Percentiles rank a stretch among this genome's conserved stretches.
These are phyloP conservation scores for Caenorhabditis parvicauda DNA, from an alignment of 2,888 invertebrate species.

Conservation along the genomic window DNA sequence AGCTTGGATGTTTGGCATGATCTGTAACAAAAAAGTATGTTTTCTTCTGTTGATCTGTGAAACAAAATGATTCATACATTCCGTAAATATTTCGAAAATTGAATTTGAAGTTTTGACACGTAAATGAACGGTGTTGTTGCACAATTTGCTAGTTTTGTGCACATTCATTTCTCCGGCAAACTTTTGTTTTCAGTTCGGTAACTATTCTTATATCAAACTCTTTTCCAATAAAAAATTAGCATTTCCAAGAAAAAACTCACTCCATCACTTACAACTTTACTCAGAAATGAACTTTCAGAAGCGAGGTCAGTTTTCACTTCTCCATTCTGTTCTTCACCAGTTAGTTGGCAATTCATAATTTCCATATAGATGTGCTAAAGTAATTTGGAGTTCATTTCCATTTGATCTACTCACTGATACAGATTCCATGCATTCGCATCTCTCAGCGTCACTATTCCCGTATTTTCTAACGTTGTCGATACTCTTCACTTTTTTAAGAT, in stretches of 20 bases:
- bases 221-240: too few species aligned
- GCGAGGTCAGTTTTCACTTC: conserved; percentile 10
- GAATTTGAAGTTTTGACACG: too few species aligned
- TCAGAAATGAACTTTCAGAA: conserved; percentile 48
- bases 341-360: conserved; percentile 9
- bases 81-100: neutral
- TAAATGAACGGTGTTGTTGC: too few species aligned
- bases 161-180: too few species aligned
- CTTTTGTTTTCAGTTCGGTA: too few species aligned
- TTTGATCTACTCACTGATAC: conserved; percentile 11
- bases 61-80: neutral
- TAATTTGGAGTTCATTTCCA: too few species aligned
- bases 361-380: conserved; percentile 25
- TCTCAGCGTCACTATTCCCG: conserved; percentile 13
- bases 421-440: conserved; percentile 47
- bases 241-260: conserved; percentile 8
- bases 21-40: too few species aligned
- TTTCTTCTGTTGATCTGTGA: too few species aligned
- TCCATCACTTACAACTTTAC: conserved; percentile 50
- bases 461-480: conserved; percentile 47
- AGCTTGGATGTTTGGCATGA: conserved; percentile 49
- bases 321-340: neutral
- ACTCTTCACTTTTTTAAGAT: conserved; percentile 57
- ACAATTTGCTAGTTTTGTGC: too few species aligned
- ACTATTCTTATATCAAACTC: too few species aligned